Base-by-base conservation (phyloP, 2,797 vertebrate species). In the Perodicticus potto region DNA sequence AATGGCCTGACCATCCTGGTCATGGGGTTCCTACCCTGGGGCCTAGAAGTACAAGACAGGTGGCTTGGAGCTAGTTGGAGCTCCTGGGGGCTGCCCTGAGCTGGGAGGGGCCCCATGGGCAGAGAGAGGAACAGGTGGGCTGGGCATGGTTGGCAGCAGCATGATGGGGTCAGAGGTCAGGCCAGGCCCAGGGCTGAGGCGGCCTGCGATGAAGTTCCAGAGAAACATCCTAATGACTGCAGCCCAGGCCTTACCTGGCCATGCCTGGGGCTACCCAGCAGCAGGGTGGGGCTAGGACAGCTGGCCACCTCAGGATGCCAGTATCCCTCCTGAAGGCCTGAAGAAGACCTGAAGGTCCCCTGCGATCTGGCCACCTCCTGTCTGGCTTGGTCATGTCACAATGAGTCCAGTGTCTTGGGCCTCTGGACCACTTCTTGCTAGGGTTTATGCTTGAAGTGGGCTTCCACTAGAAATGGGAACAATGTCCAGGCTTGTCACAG, bases 361-460 rank as follows among this genome's bases (percentile, higher is more conserved):
- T 27, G 3, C 6, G 23, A 70, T 74, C 88, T 29, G 4, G 61
- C 63, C 1, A 7, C 14, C 2, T 17, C 81, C 45, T 55, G 4
- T 1, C 45, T 45, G 25, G 81, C 45, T n/a, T 37, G 20, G 34
- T 86, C 76, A 32, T 16, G 0, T 74, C 61, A 20, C 1, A 0
- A 1, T 27, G 34, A 53, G 77, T 97, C 95, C 97, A 73, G 53
- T 67, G 84, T 96, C 96, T 97, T 77, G 40, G 97, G 94, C 95
- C 93, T 86, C 95, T 78, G 82, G 85, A 29, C 91, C 81, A 86
- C 82, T 77, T 88, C 96, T 61, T 95, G 34, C 98, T 99, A 99
- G 88, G 99, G 99, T 98, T 99, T 99, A 98, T 99, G 99, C 98
- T 99, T 99, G 97, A 99, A 99, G 98, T 99, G 99, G 95, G 99